Evolutionary conservation across 2,113 vertebrate genomes (phyloP).

Genomic region (Grus americana): DNA sequence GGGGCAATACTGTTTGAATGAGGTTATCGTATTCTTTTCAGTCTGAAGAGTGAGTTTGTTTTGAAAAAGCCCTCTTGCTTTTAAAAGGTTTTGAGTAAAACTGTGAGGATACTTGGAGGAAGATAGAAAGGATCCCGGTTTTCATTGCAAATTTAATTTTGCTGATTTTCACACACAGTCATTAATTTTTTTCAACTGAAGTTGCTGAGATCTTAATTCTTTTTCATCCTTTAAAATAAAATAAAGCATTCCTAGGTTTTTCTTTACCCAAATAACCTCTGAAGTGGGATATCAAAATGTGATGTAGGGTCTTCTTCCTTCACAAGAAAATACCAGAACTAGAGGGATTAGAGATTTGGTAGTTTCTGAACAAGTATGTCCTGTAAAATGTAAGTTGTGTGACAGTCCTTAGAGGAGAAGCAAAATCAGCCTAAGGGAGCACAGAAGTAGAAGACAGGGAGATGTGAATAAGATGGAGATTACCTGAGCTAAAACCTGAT

Average conservation of each 20-base stretch:
- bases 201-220: not conserved
- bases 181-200: not conserved
- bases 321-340: conserved; percentile 1
- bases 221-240: not conserved
- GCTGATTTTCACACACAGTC: not conserved
- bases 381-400: not conserved
- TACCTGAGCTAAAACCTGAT: not conserved
- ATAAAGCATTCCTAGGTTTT: not conserved
- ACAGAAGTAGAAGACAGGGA: not conserved
- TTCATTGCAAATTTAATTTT: not conserved
- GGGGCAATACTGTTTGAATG: not conserved
- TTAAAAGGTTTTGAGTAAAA: not conserved
- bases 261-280: not conserved
- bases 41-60: not conserved
- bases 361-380: not conserved
- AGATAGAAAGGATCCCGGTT: not conserved
- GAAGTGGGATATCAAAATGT: not conserved
- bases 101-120: not conserved
- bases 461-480: not conserved
- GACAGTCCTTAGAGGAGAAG: not conserved
- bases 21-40: not conserved
- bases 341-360: not conserved
- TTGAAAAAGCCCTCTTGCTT: not conserved
- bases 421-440: not conserved
- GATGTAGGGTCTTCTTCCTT: not conserved